Base-by-base conservation (phyloP, 1,140 invertebrate species). In the Aphelinus certus region DNA sequence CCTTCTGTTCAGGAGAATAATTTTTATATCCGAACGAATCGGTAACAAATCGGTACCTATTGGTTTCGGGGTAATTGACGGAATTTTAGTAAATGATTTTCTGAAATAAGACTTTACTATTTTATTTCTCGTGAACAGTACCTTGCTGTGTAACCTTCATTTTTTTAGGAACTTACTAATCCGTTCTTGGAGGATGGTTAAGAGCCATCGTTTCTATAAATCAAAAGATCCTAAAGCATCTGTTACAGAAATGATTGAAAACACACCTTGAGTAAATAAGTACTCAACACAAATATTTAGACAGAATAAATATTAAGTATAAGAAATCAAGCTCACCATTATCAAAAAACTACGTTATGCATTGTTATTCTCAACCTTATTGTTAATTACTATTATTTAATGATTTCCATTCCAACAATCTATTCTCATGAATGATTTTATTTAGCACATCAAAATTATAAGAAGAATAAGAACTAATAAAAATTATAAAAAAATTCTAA, bases 281-380 rank as follows among this genome's bases (percentile, higher is more conserved):
- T 77, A 79, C 60, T 71, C 78, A 75, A 71, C 51, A 57, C 70
- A 75, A 76, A 76, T 67, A 73, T 79, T 79, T 75, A 78, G 67
- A 77, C 64, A 71, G 64, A 51, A 67, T 9, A 77, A 71, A 76
- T 70, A 56, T 66, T 51, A 75, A 26, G 70, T 71, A 70, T 57
- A 69, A 76, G 65, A 56, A 73, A 71, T 71, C 68, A 73, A 73
- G 66, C 56, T 76, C 61, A 67, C 55, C 55, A 64, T 73, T 75
- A 74, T 10, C 58, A 71, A 77, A 69, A 79, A 56, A 73, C 61
- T 71, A 80, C 75, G 77, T 77, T 79, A 81, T 80, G 79, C 74
- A 72, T 78, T 77, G 78, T 79, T 79, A 63, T 77, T 76, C 77
- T 79, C 77, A 72, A 74, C 77, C 76, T 77, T 77, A 79, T 79